These are phyloP conservation scores for Turnix velox DNA, from an alignment of 2,113 vertebrate species.

Conservation along the genomic window DNA sequence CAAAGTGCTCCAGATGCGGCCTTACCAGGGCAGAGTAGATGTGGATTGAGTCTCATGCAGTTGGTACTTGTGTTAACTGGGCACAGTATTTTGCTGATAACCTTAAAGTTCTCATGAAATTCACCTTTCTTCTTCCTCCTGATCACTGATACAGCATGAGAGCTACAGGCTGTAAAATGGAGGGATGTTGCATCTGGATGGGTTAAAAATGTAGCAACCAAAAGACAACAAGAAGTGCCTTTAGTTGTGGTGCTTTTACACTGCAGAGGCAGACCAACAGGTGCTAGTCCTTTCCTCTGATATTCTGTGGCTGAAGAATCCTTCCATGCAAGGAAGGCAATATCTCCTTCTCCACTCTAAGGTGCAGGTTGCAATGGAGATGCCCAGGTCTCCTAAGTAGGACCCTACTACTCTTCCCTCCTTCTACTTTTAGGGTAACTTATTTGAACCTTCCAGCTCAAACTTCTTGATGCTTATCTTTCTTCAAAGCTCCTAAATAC, in stretches of 20 bases:
- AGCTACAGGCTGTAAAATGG: not conserved
- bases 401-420: not conserved
- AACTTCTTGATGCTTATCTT: not conserved
- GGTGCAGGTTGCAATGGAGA: not conserved
- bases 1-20: no score
- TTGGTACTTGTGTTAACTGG: not conserved
- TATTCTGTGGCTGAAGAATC: not conserved
- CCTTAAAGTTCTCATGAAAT: not conserved
- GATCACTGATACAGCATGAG: fast-evolving
- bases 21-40: not conserved
- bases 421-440: not conserved
- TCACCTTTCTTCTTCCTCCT: not conserved
- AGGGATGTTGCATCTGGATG: not conserved
- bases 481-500: not conserved
- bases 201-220: not conserved
- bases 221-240: not conserved
- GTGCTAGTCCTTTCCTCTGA: not conserved
- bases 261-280: not conserved
- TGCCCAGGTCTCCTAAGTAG: not conserved
- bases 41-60: not conserved
- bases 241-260: not conserved
- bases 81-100: not conserved
- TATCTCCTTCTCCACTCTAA: not conserved
- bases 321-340: no score
- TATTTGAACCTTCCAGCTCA: not conserved